Evolutionary conservation across 2,113 vertebrate species (phyloP).

Genomic region (Larimichthys polyactis): DNA sequence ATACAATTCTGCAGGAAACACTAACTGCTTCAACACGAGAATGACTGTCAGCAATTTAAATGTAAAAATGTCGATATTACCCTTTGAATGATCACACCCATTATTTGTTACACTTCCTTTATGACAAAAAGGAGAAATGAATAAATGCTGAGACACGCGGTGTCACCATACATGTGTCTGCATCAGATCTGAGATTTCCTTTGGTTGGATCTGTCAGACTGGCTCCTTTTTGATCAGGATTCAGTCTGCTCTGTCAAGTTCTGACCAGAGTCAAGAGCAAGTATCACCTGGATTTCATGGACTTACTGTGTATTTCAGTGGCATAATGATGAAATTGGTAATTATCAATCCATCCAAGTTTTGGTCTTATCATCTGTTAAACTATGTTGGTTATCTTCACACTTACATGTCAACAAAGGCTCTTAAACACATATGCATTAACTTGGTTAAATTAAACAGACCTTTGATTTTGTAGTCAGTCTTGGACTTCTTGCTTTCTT

Average conservation of each 20-base stretch:
- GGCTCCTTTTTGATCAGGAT: neutral
- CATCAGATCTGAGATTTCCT: neutral
- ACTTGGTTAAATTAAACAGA: neutral
- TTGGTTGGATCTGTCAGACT: neutral
- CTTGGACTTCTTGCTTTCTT: neutral
- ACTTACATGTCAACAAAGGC: too few relatives aligned
- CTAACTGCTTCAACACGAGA: neutral
- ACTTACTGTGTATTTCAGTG: neutral
- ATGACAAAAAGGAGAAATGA: neutral
- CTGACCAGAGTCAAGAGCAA: neutral
- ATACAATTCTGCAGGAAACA: conserved; percentile 23
- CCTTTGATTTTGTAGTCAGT: neutral
- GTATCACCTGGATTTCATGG: neutral
- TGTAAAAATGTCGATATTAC: conserved; percentile 4
- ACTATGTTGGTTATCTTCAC: neutral
- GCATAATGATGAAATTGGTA: neutral
- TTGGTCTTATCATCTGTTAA: neutral
- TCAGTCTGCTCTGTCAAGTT: neutral
- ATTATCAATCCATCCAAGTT: neutral
- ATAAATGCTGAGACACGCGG: neutral
- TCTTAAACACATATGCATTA: neutral
- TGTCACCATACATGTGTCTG: neutral
- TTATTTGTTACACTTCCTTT: neutral
- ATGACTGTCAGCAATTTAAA: neutral
- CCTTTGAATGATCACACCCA: neutral